Percentiles rank a stretch among this genome's conserved stretches.
phyloP scores from a whole-genome alignment of 1,140 invertebrate genomes.

The Drosophila setifemur region DNA sequence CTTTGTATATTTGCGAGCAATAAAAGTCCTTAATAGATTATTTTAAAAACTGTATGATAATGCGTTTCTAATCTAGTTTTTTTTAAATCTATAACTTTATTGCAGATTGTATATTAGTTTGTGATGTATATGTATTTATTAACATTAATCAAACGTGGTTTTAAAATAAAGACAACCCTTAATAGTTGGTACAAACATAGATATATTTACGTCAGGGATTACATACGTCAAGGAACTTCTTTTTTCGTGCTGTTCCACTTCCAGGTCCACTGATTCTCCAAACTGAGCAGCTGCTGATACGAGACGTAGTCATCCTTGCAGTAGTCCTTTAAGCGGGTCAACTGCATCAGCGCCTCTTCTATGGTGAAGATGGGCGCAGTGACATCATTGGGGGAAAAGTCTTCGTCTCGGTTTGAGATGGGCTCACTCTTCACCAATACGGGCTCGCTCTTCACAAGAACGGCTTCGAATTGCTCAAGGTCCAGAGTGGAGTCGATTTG shows the following conservation, averaged over 20 bases:
- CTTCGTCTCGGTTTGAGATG: constrained; percentile 1
- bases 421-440: too few species aligned
- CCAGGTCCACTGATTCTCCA: constrained; percentile 33
- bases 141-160: background rate
- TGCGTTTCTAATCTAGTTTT: too few species aligned
- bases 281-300: constrained; percentile 19
- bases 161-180: background rate
- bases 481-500: background rate
- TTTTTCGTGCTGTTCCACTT: constrained; percentile 23
- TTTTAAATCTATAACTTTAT: too few species aligned
- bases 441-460: constrained; percentile 22
- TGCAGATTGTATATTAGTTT: background rate
- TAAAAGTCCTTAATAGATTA: constrained; percentile 22
- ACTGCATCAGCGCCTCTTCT: constrained; percentile 29
- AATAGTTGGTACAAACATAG: too few species aligned
- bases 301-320: constrained; percentile 25
- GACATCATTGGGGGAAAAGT: background rate
- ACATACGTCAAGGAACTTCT: background rate
- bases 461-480: constrained; percentile 1
- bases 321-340: constrained; percentile 22
- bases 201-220: background rate
- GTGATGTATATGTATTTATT: background rate
- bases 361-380: constrained; percentile 1
- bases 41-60: background rate
- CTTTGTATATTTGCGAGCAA: constrained; percentile 22